Conservation (phyloP, 2,113 vertebrate species). For the Sturnus vulgaris region DNA sequence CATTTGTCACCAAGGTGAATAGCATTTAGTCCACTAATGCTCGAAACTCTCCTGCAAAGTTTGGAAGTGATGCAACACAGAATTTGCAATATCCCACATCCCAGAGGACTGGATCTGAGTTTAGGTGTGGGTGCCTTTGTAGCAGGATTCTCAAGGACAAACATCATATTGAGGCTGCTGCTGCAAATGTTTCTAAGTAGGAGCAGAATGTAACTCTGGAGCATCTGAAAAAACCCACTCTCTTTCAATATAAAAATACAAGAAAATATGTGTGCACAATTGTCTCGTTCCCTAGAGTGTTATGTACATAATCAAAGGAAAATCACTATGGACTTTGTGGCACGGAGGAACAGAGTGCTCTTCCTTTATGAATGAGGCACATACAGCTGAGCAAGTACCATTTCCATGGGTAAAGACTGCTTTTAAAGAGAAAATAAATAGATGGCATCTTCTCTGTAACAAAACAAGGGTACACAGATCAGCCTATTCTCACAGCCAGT, state of each 20-base stretch:
- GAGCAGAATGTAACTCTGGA: not conserved
- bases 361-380: constrained; percentile 21
- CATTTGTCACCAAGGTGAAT: not conserved
- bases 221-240: not conserved
- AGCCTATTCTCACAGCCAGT: not conserved
- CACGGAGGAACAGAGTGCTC: constrained; percentile 17
- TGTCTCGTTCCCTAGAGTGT: not conserved
- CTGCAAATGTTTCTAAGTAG: not conserved
- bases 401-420: not conserved
- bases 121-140: not conserved
- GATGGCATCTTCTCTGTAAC: not conserved
- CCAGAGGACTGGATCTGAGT: not conserved
- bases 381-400: not conserved
- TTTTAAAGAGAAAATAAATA: constrained; percentile 41
- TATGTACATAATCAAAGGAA: constrained; percentile 16
- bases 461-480: not conserved
- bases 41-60: not conserved
- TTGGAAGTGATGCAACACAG: not conserved
- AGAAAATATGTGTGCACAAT: not conserved
- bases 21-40: not conserved
- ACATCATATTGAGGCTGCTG: not conserved
- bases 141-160: not conserved
- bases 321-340: constrained; percentile 28
- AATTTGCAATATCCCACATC: not conserved
- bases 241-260: constrained; percentile 22